phyloP scores from a whole-genome alignment of 2,113 vertebrate species.

The Jaculus jaculus region DNA sequence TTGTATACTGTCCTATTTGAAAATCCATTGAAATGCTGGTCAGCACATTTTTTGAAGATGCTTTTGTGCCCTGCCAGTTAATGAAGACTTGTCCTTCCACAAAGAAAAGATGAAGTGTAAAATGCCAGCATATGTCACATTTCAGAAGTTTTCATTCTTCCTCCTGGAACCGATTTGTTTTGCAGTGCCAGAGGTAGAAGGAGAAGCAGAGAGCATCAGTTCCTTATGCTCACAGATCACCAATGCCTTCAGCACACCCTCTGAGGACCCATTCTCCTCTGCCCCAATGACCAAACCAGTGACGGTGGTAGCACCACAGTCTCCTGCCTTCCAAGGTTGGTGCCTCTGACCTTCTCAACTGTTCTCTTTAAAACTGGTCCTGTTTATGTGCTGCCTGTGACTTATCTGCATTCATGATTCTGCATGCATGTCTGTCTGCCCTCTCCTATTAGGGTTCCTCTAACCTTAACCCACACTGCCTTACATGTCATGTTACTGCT shows the following conservation, averaged over 20 bases:
- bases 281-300: slow-evolving; percentile 94
- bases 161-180: background rate
- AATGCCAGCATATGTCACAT: background rate
- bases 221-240: slow-evolving; percentile 98
- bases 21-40: background rate
- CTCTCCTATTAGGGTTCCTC: background rate
- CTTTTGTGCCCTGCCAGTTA: background rate
- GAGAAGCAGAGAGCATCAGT: slow-evolving; percentile 97
- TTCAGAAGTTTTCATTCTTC: background rate
- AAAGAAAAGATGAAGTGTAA: background rate
- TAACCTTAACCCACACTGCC: background rate
- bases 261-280: slow-evolving; percentile 96
- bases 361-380: slow-evolving; percentile 53
- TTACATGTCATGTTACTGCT: background rate
- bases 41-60: slow-evolving; percentile 18
- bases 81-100: background rate
- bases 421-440: slow-evolving; percentile 19
- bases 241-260: slow-evolving; percentile 92
- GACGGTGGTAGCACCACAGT: slow-evolving; percentile 89
- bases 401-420: background rate
- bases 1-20: slow-evolving; percentile 20
- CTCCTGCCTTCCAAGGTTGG: slow-evolving; percentile 94
- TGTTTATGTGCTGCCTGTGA: slow-evolving; percentile 61
- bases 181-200: slow-evolving; percentile 94
- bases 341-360: slow-evolving; percentile 57